These are phyloP conservation scores for Poeciliopsis paucimaculata DNA, from an alignment of 2,797 vertebrate genomes.

Conservation along the genomic window DNA sequence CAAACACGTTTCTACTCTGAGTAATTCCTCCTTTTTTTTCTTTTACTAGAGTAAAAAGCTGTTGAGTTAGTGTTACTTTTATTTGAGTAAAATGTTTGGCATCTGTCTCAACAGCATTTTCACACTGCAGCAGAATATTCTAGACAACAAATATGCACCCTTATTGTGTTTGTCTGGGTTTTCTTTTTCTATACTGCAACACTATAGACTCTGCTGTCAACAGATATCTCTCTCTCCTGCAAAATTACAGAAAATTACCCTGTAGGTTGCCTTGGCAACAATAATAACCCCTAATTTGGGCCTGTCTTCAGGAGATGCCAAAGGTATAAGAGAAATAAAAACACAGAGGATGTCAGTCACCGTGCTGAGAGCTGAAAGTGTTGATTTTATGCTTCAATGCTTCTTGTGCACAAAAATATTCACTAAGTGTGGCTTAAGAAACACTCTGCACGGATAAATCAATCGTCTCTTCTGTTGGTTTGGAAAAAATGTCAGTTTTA, in stretches of 20 bases:
- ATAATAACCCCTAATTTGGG: conserved; percentile 80
- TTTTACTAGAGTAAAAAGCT: neutral
- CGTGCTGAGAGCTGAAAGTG: conserved; percentile 6
- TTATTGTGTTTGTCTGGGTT: conserved; percentile 36
- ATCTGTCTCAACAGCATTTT: neutral
- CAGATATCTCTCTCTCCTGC: conserved; percentile 50
- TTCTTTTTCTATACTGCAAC: conserved; percentile 33
- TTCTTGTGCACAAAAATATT: conserved; percentile 43
- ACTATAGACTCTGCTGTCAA: conserved; percentile 58
- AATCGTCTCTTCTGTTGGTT: neutral
- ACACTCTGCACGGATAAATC: conserved; percentile 10
- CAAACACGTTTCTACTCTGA: no score
- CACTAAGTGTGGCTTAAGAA: neutral
- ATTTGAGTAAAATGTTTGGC: no score
- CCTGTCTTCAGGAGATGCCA: conserved; percentile 70
- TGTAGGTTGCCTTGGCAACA: conserved; percentile 82
- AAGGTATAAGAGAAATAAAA: conserved; percentile 48
- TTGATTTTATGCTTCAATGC: conserved; percentile 18
- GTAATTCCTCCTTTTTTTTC: no score
- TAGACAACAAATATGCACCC: neutral
- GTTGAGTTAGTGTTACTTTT: no score
- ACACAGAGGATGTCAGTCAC: conserved; percentile 39
- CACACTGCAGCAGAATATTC: neutral
- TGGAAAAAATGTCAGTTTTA: conserved; percentile 10
- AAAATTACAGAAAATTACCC: conserved; percentile 82